These are phyloP conservation scores for Thumatha senex DNA, from an alignment of 2,888 invertebrate species.

Conservation along the genomic window DNA sequence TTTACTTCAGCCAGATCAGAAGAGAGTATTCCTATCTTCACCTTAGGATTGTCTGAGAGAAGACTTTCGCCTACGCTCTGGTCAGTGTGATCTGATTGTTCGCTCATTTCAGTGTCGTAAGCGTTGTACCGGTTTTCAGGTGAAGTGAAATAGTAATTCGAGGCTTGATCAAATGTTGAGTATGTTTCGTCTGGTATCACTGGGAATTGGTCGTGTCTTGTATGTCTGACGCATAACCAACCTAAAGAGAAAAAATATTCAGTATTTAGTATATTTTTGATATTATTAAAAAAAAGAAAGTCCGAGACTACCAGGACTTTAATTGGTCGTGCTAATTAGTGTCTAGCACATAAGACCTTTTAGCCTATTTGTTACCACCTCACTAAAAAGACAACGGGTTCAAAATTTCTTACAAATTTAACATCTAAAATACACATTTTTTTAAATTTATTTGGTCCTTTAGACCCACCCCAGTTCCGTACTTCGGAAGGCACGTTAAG, in stretches of 20 bases:
- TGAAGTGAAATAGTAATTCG: constrained; percentile 57
- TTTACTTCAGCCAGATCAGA: constrained; percentile 44
- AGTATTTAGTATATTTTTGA: background rate
- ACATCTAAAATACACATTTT: no score
- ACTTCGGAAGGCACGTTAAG: no score
- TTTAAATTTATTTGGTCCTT: no score
- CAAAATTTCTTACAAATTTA: no score
- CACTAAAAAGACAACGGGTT: no score
- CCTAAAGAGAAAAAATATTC: constrained; percentile 69
- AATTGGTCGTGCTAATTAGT: no score
- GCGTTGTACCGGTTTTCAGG: constrained; percentile 61
- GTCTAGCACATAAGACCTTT: no score
- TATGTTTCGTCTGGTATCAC: constrained; percentile 87
- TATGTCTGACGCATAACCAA: constrained; percentile 90
- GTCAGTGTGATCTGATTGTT: constrained; percentile 77
- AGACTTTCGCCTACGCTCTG: constrained; percentile 72
- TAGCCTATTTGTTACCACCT: no score
- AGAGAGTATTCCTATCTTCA: constrained; percentile 44
- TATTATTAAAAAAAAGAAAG: no score
- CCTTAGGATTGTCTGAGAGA: constrained; percentile 62
- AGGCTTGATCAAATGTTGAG: constrained; percentile 65
- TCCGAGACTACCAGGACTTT: no score
- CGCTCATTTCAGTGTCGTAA: constrained; percentile 69
- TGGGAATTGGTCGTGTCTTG: constrained; percentile 90
- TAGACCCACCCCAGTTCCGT: no score